These are phyloP conservation scores for Mesembrinibis cayennensis DNA, from an alignment of 2,113 vertebrate genomes.

Conservation along the genomic window DNA sequence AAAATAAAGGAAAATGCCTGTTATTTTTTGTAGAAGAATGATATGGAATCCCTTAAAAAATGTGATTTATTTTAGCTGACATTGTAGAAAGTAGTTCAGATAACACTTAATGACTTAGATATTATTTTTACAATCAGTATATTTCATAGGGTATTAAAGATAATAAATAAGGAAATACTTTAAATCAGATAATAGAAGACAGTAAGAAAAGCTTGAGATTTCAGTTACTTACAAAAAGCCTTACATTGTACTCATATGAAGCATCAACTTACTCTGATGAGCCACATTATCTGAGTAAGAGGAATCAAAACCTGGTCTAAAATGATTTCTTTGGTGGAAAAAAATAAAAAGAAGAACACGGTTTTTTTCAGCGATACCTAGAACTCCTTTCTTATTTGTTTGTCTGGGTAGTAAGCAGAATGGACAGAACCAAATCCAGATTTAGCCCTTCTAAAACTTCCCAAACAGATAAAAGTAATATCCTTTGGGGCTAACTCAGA, in stretches of 20 bases:
- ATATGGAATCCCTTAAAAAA: background rate
- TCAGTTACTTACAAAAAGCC: background rate
- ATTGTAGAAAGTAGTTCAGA: conserved; percentile 16
- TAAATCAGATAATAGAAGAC: conserved; percentile 3
- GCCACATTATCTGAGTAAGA: background rate
- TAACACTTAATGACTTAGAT: conserved; percentile 11
- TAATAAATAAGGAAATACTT: conserved; percentile 41
- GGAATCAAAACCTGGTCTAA: background rate
- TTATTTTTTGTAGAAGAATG: background rate
- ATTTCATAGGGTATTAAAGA: conserved; percentile 29
- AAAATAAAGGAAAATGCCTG: conserved; percentile 1
- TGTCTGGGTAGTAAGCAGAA: background rate
- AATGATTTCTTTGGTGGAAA: background rate
- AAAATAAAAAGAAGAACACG: background rate
- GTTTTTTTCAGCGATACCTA: background rate
- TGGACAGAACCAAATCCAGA: background rate
- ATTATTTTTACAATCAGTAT: background rate
- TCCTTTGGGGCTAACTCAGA: background rate
- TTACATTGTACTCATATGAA: background rate
- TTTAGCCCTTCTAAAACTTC: background rate
- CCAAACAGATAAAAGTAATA: background rate
- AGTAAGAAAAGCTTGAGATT: background rate
- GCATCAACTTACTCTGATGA: background rate
- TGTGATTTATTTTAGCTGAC: conserved; percentile 3
- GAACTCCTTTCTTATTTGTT: background rate